Evolutionary conservation across 1,140 invertebrate genomes (phyloP), one percentile per base, ranked within the genome.

Genomic region (Bombus waltoni): DNA sequence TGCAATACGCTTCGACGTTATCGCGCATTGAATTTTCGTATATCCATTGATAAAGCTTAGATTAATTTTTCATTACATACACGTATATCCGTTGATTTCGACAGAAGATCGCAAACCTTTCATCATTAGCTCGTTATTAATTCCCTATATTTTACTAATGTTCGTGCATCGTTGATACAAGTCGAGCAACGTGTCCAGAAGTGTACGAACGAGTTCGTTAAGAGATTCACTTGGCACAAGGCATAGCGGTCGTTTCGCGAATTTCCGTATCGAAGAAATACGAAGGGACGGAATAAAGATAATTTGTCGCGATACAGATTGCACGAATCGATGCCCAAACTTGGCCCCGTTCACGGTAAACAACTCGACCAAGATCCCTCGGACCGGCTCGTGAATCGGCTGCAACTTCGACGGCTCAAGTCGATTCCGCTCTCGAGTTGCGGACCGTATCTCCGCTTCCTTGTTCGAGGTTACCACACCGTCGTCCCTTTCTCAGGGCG

Each of bases 401-500:
- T 42, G 57, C 85, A 82, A 70, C 74, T 88, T 92, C 89, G 86
- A 89, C 74, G 89, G 68, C 4, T n/a, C 86, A 87, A 92, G 91
- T 93, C 91, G 88, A 93, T 93, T 91, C 86, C 86, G 88, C 77
- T 74, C 75, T 77, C 40, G 75, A 81, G 76, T 91, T 90, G 91
- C 88, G 86, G 53, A 94, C 92, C 94, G 93, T 94, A 93, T 94
- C 93, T 93, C 94, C 94, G 93, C 86, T 94, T 94, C 93, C 94
- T 93, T 78, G 78, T 83, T 79, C 87, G 53, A 88, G 70, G 75
- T 71, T 82, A 57, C 75, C 83, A 47, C 70, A 65, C 25, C 47
- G 44, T 18, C 42, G 44, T 71, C 40, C 79, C 40, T 73, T 88
- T 86, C 65, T 84, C 57, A 65, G 81, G 38, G 18, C 40, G 74